Base-by-base conservation (phyloP, 2,888 invertebrate species). In the Caenorhabditis wallacei region DNA sequence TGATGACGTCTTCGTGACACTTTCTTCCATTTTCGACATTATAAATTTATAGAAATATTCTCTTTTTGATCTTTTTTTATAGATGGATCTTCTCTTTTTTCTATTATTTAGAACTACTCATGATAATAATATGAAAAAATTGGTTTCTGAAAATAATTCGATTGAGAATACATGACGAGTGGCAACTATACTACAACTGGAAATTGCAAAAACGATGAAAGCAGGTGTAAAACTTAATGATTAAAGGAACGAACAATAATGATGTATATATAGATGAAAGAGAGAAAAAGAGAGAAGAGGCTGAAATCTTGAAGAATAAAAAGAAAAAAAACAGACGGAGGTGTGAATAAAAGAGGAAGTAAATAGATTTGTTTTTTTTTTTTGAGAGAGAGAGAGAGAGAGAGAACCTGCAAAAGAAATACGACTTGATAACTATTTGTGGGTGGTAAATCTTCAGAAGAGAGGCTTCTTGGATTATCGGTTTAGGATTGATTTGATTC, bases 141-240 rank as follows among this genome's bases (percentile, higher is more conserved):
- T 46, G 63, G 54, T 54, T 61, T 53, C 71, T 72, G 59, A 71
- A 59, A 64, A 56, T 48, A 35, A 75, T 75, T 66, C 46, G 16
- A 54, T 74, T 74, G 37, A 30, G 7, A 66, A 18, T 26, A 35
- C 54, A 56, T 64, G 72, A 64, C 53, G 72, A 63, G 54, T 7
- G 57, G 13, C n/a, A 1, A 48, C 18, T 8, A 48, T 48, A 43
- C 54, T 35, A 16, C 8, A n/a, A 13, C 57, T 2, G 35, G 20
- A 4, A 40, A 40, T 59, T 22, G 57, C 35, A 57, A 40, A 40
- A 16, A 40, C 10, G 20, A 16, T 11, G 3, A 18, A 18, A n/a
- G 54, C 72, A 72, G 72, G 72, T 72, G 72, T 30, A 13, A n/a
- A 40, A 18, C 26, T 48, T 18, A 7, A 4, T 70, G 22, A 46